Base-by-base conservation (phyloP, 2,113 vertebrate species). In the Cryptomyrus ogoouensis region DNA sequence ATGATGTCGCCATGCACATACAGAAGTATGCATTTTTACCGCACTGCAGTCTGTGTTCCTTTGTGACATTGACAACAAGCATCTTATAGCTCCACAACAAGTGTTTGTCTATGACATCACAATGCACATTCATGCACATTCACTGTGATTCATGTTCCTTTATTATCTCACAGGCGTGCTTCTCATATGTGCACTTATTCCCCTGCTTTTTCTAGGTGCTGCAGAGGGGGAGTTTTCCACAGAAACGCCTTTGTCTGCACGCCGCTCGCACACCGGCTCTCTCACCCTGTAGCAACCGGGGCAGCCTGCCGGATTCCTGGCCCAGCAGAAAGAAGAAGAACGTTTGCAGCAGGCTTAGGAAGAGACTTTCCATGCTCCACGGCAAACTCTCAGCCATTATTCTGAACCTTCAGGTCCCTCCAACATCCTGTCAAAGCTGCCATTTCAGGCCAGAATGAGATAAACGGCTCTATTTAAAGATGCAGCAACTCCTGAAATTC, bases 381-480 rank as follows among this genome's bases (percentile, higher is more conserved):
- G 12, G 47, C 84, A 56, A 24, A 50, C n/a, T 2, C 47, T 86
- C n/a, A 86, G 47, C 47, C 83, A 84, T 86, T 49, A 50, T 15
- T 86, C 12, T 49, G 44, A 27, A 21, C 84, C 84, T 15, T 7
- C 47, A 50, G 44, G 47, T 31, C 44, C 9, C 24, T 24, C n/a
- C 47, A 12, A 49, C 83, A n/a, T 12, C 17, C 83, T 85, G 44
- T 47, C 83, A 85, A 19, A 85, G 44, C 84, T 50, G 35, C 46
- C 84, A 27, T 86, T 86, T 86, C n/a, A 27, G 77, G 17, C 49
- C 74, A 84, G 50, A 88, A 56, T 88, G 86, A 88, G 86, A 88
- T 17, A 88, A 88, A 88, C 35, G 46, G 27, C 84, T 31, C 62
- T 44, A 7, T 44, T 83, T 83, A 83, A 88, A n/a, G 35, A 12